A percentile compares a stretch with the other conserved stretches of the same genome.
Conservation (phyloP, 2,797 vertebrate genomes). For the Dermochelys coriacea region DNA sequence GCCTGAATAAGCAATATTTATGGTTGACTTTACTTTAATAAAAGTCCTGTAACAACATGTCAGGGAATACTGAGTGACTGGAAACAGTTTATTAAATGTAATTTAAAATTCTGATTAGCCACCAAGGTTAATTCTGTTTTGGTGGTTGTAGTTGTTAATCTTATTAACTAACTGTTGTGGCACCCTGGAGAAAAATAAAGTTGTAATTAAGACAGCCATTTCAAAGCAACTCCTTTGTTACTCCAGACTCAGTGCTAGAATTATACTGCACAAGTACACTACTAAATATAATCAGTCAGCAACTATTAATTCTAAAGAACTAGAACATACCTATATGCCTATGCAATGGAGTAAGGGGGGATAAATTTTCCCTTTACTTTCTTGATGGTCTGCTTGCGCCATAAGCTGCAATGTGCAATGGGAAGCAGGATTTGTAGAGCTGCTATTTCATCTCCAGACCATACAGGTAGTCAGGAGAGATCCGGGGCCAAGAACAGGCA, state of each 20-base stretch:
- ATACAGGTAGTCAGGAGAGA: background rate
- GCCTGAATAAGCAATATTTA: background rate
- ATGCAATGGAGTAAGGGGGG: background rate
- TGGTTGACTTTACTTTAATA: background rate
- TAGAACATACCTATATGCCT: background rate
- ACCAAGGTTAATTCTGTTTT: background rate
- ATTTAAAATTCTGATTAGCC: slow-evolving; percentile 16
- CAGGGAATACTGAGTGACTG: background rate
- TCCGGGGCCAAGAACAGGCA: background rate
- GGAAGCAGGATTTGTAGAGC: background rate
- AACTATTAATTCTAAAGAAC: background rate
- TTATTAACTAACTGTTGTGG: background rate
- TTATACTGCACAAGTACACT: background rate
- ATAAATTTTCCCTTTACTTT: background rate
- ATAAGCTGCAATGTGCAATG: background rate
- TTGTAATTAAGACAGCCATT: background rate
- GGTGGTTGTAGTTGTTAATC: background rate
- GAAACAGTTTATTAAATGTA: background rate
- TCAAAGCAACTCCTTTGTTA: background rate
- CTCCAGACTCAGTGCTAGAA: background rate
- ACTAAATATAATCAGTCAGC: background rate
- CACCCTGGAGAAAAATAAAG: background rate
- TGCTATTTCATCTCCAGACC: background rate
- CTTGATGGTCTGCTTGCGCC: background rate
- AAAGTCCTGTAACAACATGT: background rate